A percentile compares a stretch with the other conserved stretches of the same genome.
Evolutionary conservation across 2,113 vertebrate species (phyloP).

Genomic region (Alligator mississippiensis): DNA sequence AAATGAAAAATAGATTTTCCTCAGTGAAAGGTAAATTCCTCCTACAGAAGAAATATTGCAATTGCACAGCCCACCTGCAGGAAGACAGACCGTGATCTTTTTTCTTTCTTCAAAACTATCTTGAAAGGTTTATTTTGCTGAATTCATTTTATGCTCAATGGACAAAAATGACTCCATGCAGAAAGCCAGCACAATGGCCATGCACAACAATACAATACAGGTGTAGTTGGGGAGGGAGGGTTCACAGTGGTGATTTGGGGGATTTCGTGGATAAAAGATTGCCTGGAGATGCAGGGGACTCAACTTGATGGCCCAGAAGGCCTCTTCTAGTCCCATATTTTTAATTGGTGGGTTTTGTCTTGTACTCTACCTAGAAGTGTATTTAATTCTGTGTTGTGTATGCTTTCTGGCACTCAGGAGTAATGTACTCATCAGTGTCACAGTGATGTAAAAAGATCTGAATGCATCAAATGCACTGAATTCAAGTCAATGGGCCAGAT

Average conservation of each 20-base stretch:
- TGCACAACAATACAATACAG: not conserved
- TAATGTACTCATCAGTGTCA: not conserved
- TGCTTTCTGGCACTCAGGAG: fast-evolving
- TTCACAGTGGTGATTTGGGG: too few relatives aligned
- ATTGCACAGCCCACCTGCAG: slow-evolving; percentile 24
- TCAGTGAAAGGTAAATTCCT: not conserved
- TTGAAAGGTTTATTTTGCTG: not conserved
- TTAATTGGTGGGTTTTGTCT: not conserved
- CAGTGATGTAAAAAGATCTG: not conserved
- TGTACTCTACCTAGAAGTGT: not conserved
- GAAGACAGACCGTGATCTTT: slow-evolving; percentile 9
- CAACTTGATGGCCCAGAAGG: too few relatives aligned
- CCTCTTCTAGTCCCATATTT: fast-evolving
- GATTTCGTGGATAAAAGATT: too few relatives aligned
- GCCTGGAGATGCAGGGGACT: too few relatives aligned
- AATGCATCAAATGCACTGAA: too few relatives aligned
- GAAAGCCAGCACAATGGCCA: not conserved
- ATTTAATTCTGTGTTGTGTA: fast-evolving
- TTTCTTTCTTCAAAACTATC: slow-evolving; percentile 5
- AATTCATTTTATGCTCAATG: not conserved
- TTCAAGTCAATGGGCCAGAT: not conserved
- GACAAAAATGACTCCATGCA: not conserved
- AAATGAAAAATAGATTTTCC: slow-evolving; percentile 33
- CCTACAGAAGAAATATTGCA: not conserved
- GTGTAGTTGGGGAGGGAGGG: too few relatives aligned